phyloP scores from a whole-genome alignment of 2,888 invertebrate species.

The Rapana venosa region DNA sequence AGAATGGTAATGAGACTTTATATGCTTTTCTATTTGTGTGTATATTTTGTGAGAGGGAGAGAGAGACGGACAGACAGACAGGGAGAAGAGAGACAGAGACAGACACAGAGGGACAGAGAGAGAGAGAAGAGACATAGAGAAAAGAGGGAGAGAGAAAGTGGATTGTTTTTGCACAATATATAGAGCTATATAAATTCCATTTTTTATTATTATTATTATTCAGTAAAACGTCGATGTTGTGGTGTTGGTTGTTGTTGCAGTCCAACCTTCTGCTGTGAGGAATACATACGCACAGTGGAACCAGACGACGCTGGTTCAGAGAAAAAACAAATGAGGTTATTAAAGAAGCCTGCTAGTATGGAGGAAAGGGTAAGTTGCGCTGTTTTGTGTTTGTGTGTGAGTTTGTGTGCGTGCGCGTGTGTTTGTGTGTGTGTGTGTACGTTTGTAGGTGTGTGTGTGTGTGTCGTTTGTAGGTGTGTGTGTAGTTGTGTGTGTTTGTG shows the following conservation, averaged over 20 bases:
- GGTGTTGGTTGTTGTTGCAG: neutral
- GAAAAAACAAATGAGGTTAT: constrained; percentile 44
- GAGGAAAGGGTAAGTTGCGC: constrained; percentile 60
- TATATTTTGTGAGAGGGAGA: too few relatives aligned
- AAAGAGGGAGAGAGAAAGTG: too few relatives aligned
- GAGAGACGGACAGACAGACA: too few relatives aligned
- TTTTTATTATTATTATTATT: too few relatives aligned
- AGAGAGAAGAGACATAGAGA: too few relatives aligned
- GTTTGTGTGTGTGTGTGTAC: neutral
- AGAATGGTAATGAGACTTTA: too few relatives aligned
- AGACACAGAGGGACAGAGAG: too few relatives aligned
- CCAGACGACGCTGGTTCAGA: constrained; percentile 2
- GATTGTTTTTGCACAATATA: too few relatives aligned
- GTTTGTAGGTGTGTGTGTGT: neutral
- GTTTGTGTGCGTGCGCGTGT: neutral
- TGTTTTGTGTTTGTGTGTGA: neutral
- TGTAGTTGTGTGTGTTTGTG: neutral
- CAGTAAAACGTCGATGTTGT: too few relatives aligned
- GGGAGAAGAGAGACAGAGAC: too few relatives aligned
- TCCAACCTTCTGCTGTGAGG: constrained; percentile 11
- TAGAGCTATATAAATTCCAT: too few relatives aligned
- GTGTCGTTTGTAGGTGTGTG: neutral
- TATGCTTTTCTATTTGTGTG: too few relatives aligned
- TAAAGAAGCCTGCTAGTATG: constrained; percentile 64
- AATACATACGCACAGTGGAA: neutral